phyloP scores from a whole-genome alignment of 2,888 invertebrate genomes.

The Clistopyga incitator region DNA sequence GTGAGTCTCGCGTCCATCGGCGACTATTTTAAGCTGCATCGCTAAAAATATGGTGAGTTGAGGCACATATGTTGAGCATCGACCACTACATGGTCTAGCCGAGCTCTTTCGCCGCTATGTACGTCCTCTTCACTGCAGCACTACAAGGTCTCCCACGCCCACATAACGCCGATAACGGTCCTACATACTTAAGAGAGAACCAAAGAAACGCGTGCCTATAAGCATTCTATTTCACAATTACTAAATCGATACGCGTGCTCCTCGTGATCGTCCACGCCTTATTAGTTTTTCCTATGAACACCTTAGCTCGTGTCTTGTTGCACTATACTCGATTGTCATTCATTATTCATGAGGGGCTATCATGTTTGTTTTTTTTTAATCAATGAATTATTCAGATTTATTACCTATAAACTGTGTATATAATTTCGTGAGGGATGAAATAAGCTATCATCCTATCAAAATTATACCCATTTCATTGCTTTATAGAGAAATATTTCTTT shows the following conservation, averaged over 20 bases:
- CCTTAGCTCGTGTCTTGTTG: constrained; percentile 10
- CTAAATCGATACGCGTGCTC: constrained; percentile 54
- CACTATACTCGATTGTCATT: constrained; percentile 5
- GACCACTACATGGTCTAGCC: constrained; percentile 13
- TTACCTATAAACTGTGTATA: neutral
- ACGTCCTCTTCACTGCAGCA: constrained; percentile 12
- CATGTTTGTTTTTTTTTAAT: neutral
- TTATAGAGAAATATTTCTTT: too few species aligned
- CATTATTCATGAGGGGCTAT: constrained; percentile 6
- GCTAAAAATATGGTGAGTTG: constrained; percentile 11
- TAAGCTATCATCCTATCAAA: neutral
- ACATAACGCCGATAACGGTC: constrained; percentile 28
- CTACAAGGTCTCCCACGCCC: constrained; percentile 60
- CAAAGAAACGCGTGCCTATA: neutral
- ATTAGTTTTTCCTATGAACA: constrained; percentile 31
- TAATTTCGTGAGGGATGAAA: neutral
- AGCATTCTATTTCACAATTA: constrained; percentile 28
- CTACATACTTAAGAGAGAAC: constrained; percentile 2
- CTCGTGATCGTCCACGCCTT: constrained; percentile 38
- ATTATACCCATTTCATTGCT: too few species aligned
- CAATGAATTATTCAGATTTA: neutral
- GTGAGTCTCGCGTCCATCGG: neutral
- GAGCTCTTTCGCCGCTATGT: neutral
- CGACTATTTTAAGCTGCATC: constrained; percentile 7
- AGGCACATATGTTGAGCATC: constrained; percentile 20